Conservation (phyloP, 1,140 invertebrate genomes). For the Lepidurus arcticus region DNA sequence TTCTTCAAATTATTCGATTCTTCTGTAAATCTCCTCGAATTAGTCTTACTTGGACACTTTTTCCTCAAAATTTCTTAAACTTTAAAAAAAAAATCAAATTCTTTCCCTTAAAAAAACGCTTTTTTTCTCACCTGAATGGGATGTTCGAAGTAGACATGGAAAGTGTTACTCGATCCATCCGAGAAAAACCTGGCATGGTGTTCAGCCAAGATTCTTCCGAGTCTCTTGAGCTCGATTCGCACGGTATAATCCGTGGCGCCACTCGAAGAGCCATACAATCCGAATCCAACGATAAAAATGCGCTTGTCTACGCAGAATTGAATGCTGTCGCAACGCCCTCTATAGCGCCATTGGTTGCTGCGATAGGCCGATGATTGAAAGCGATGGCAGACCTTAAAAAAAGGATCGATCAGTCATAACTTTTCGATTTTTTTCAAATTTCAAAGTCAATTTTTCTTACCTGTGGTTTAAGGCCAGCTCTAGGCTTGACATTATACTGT, state of each 20-base stretch:
- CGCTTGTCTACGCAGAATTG: conserved; percentile 87
- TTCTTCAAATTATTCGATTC: no score
- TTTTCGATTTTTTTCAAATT: conserved; percentile 26
- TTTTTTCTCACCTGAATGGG: conserved; percentile 57
- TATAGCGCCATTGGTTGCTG: conserved; percentile 90
- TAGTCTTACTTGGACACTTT: no score
- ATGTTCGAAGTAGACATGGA: conserved; percentile 87
- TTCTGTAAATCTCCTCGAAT: no score
- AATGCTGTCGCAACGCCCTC: conserved; percentile 84
- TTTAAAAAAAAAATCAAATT: no score
- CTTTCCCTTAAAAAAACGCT: no score
- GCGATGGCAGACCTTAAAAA: conserved; percentile 74
- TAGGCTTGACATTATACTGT: conserved; percentile 70
- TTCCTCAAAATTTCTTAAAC: no score
- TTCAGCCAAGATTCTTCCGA: conserved; percentile 76
- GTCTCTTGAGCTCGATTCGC: conserved; percentile 79
- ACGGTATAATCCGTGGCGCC: conserved; percentile 85
- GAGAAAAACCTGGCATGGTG: conserved; percentile 89
- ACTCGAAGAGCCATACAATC: conserved; percentile 83
- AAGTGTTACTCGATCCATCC: conserved; percentile 87
- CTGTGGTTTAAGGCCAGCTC: conserved; percentile 81
- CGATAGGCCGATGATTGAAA: conserved; percentile 94
- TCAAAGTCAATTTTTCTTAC: conserved; percentile 46
- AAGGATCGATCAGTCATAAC: not conserved
- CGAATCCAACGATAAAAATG: conserved; percentile 88